A percentile compares a stretch with the other conserved stretches of the same genome.
Conservation (phyloP, 2,888 invertebrate genomes). For the Brassicogethes aeneus region DNA sequence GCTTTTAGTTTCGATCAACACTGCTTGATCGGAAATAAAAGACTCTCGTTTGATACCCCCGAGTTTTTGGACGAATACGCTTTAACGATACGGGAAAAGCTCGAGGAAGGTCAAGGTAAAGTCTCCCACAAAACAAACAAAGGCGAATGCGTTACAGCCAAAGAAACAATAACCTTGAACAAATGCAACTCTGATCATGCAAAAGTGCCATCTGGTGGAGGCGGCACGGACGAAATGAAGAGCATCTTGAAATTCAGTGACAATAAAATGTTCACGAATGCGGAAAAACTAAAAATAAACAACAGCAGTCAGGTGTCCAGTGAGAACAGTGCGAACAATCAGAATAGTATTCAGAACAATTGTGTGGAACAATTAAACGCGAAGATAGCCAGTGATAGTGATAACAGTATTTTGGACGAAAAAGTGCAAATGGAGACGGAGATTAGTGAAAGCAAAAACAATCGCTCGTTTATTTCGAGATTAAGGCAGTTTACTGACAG, state of each 20-base stretch:
- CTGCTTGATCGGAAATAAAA: slow-evolving; percentile 32
- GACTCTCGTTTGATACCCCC: slow-evolving; percentile 37
- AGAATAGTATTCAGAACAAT: slow-evolving; percentile 23
- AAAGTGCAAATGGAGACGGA: slow-evolving; percentile 20
- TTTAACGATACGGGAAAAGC: slow-evolving; percentile 30
- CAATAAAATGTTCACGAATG: slow-evolving; percentile 24
- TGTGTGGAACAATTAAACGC: slow-evolving; percentile 14
- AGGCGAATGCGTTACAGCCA: slow-evolving; percentile 32
- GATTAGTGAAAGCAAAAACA: slow-evolving; percentile 34
- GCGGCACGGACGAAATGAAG: slow-evolving; percentile 29
- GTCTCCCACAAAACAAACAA: slow-evolving; percentile 16
- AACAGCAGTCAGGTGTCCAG: slow-evolving; percentile 12
- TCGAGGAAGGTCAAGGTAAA: slow-evolving; percentile 23
- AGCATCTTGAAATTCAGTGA: slow-evolving; percentile 35
- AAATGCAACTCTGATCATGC: slow-evolving; percentile 38
- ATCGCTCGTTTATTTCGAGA: slow-evolving; percentile 42
- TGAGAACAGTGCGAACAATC: slow-evolving; percentile 19
- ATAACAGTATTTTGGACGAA: slow-evolving; percentile 25
- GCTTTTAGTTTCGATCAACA: slow-evolving; percentile 38
- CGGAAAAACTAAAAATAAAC: slow-evolving; percentile 28
- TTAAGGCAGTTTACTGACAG: slow-evolving; percentile 48
- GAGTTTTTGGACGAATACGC: slow-evolving; percentile 38
- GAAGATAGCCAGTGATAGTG: slow-evolving; percentile 21
- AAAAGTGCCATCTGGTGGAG: slow-evolving; percentile 23
- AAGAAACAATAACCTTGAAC: slow-evolving; percentile 36